These are phyloP conservation scores for Melanostoma scalare DNA, from an alignment of 2,888 invertebrate species.

Conservation along the genomic window DNA sequence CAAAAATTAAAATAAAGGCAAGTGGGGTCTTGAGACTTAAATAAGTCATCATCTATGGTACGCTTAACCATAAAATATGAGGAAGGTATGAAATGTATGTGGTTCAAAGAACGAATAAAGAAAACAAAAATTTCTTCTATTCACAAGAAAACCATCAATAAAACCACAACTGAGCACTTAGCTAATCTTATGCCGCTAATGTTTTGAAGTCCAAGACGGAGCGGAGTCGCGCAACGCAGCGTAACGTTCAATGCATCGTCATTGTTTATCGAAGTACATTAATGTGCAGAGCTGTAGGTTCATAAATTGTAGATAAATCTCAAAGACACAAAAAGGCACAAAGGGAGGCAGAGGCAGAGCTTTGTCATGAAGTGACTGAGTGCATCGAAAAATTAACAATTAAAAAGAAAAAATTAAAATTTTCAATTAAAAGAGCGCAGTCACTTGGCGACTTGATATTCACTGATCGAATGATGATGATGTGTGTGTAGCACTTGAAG, in stretches of 20 bases:
- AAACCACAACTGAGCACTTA: not conserved
- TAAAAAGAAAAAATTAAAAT: slow-evolving; percentile 17
- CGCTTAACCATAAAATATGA: slow-evolving; percentile 17
- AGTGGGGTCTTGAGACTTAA: slow-evolving; percentile 33
- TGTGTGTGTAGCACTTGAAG: slow-evolving; percentile 46
- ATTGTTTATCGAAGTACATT: not conserved
- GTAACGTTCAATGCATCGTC: not conserved
- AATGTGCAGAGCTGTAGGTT: not conserved
- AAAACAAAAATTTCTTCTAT: not conserved
- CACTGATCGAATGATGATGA: slow-evolving; percentile 38
- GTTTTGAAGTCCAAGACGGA: slow-evolving; percentile 1
- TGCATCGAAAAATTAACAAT: slow-evolving; percentile 24
- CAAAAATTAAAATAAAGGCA: slow-evolving; percentile 48
- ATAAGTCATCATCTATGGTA: slow-evolving; percentile 28
- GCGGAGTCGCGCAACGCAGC: not conserved
- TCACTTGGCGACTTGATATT: slow-evolving; percentile 7
- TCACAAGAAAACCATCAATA: slow-evolving; percentile 2
- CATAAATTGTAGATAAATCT: not conserved
- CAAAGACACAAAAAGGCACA: not conserved
- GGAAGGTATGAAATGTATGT: slow-evolving; percentile 3
- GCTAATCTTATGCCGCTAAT: not conserved
- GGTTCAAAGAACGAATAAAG: not conserved
- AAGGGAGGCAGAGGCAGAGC: not conserved
- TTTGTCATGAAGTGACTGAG: slow-evolving; percentile 17
- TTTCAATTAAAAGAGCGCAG: slow-evolving; percentile 15